phyloP scores from a whole-genome alignment of 2,888 invertebrate genomes.

The Malthinus flaveolus region DNA sequence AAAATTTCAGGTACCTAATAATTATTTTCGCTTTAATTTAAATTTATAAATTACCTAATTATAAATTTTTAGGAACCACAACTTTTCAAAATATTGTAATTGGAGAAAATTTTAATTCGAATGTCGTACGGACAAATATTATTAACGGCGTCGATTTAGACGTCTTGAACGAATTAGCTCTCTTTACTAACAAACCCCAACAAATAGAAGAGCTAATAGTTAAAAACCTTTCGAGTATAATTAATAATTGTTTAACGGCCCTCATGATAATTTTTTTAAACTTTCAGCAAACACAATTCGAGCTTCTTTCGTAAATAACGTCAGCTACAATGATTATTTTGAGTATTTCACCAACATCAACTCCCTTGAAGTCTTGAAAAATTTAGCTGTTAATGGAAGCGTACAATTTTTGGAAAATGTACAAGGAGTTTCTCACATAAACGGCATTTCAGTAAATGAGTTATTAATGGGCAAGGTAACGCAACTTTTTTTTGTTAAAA shows the following conservation, averaged over 20 bases:
- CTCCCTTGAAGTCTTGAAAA: conserved; percentile 32
- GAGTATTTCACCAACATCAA: conserved; percentile 35
- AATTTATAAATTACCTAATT: background rate
- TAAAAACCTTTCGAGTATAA: background rate
- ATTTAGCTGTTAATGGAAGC: conserved; percentile 39
- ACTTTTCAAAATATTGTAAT: conserved; percentile 19
- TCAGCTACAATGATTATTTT: conserved; percentile 35
- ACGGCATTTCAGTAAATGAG: conserved; percentile 35
- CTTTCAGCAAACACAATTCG: background rate
- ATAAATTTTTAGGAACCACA: background rate
- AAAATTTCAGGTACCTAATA: conserved; percentile 15
- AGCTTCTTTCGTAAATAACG: background rate
- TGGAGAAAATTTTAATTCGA: conserved; percentile 11
- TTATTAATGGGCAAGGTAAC: background rate
- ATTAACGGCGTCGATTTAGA: conserved; percentile 17
- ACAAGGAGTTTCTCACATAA: conserved; percentile 36
- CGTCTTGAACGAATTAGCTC: background rate
- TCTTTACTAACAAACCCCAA: background rate
- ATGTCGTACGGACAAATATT: background rate
- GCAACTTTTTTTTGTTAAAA: conserved; percentile 9
- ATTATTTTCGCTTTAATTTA: background rate
- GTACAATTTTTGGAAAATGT: conserved; percentile 32
- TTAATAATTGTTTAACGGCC: conserved; percentile 1
- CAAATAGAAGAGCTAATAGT: background rate
- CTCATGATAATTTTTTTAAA: background rate